These are phyloP conservation scores for Lapara coniferarum DNA, from an alignment of 2,888 invertebrate genomes.

Conservation along the genomic window DNA sequence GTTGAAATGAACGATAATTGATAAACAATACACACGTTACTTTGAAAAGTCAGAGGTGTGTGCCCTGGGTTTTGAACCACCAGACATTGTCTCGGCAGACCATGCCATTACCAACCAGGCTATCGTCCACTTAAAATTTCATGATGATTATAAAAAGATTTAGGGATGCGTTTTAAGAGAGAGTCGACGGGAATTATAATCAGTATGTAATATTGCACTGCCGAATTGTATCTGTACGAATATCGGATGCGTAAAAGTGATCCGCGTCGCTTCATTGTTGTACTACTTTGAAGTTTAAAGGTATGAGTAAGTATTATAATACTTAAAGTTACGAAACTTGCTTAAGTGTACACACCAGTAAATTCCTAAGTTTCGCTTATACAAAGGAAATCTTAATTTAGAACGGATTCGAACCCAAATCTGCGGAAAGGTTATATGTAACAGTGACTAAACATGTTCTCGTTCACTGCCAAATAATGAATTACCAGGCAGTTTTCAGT, in stretches of 20 bases:
- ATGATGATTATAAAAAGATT: not conserved
- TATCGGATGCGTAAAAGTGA: too few relatives aligned
- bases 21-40: too few relatives aligned
- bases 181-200: not conserved
- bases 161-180: not conserved
- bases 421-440: conserved; percentile 22
- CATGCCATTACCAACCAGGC: too few relatives aligned
- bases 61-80: too few relatives aligned
- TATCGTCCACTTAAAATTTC: too few relatives aligned
- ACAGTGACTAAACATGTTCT: conserved; percentile 17
- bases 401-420: not conserved
- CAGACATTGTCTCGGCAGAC: too few relatives aligned
- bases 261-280: too few relatives aligned
- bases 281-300: too few relatives aligned
- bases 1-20: too few relatives aligned
- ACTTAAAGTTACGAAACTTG: too few relatives aligned
- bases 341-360: not conserved
- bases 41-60: too few relatives aligned
- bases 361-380: not conserved
- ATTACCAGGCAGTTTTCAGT: conserved; percentile 36
- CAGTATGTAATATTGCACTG: not conserved
- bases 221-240: too few relatives aligned
- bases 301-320: not conserved
- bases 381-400: conserved; percentile 5
- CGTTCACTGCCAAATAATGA: conserved; percentile 14